Conservation (phyloP, 1,140 invertebrate genomes). For the Asbolus verrucosus region DNA sequence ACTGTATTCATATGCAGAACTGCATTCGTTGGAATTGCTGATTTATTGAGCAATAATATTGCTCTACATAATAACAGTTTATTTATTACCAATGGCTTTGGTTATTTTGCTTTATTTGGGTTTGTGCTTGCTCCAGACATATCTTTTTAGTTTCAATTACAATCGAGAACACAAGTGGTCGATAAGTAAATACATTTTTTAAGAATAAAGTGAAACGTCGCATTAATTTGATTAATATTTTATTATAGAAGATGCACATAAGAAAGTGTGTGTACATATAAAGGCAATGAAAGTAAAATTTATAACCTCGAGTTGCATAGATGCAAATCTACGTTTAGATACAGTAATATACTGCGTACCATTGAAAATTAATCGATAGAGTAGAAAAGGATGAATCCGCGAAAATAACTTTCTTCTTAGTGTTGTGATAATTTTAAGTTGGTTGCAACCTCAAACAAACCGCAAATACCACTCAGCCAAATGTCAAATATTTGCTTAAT, state of each 20-base stretch:
- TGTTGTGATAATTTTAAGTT: conserved; percentile 1
- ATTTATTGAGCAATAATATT: conserved; percentile 47
- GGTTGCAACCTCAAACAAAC: conserved; percentile 12
- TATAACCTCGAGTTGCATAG: conserved; percentile 18
- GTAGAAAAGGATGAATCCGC: not conserved
- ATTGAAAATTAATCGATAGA: conserved; percentile 11
- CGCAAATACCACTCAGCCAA: conserved; percentile 31
- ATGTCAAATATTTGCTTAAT: conserved; percentile 38
- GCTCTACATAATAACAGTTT: conserved; percentile 45
- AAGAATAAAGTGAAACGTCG: too few relatives aligned
- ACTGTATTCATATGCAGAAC: conserved; percentile 46
- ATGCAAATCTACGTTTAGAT: conserved; percentile 1
- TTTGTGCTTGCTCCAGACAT: conserved; percentile 25
- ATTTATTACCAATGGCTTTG: conserved; percentile 39
- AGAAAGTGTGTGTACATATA: too few relatives aligned
- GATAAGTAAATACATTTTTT: conserved; percentile 19
- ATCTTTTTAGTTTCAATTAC: conserved; percentile 24
- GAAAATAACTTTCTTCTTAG: conserved; percentile 19
- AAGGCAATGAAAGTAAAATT: conserved; percentile 23
- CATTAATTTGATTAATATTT: conserved; percentile 14
- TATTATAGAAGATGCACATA: conserved; percentile 8
- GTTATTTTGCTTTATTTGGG: conserved; percentile 40
- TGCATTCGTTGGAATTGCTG: conserved; percentile 44
- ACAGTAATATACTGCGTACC: not conserved
- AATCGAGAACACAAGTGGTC: conserved; percentile 7